These are phyloP conservation scores for Platysternon megacephalum DNA, from an alignment of 2,113 vertebrate genomes.

Conservation along the genomic window DNA sequence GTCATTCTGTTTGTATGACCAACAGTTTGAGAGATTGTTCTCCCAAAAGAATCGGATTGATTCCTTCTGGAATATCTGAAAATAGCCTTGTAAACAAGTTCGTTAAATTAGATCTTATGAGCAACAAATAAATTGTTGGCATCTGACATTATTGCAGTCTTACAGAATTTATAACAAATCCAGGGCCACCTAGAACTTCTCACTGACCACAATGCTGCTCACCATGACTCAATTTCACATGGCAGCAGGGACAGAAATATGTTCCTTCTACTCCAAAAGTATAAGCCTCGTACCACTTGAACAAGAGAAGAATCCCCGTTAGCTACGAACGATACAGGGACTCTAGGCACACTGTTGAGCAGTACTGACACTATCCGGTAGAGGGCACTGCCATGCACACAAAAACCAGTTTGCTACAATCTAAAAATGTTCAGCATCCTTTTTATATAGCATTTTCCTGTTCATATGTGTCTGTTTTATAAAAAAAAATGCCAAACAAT, in stretches of 20 bases:
- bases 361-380: background rate
- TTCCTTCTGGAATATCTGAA: constrained; percentile 20
- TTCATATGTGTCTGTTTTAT: background rate
- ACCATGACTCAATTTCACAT: accelerated
- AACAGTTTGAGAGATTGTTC: background rate
- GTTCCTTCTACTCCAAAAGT: background rate
- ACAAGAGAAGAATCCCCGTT: background rate
- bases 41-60: constrained; percentile 9
- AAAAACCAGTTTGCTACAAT: background rate
- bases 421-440: background rate
- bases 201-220: background rate
- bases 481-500: background rate
- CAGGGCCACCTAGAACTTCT: background rate
- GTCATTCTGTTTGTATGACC: background rate
- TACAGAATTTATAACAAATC: constrained; percentile 11
- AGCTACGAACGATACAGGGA: background rate
- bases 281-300: background rate
- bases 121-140: constrained; percentile 63
- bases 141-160: background rate
- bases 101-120: background rate
- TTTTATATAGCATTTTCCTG: accelerated
- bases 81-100: constrained; percentile 41
- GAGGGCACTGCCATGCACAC: background rate
- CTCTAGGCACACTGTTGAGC: background rate
- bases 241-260: accelerated